A percentile compares a stretch with the other conserved stretches of the same genome.
Evolutionary conservation across 1,140 invertebrate genomes (phyloP).

Genomic region (Periplaneta americana): DNA sequence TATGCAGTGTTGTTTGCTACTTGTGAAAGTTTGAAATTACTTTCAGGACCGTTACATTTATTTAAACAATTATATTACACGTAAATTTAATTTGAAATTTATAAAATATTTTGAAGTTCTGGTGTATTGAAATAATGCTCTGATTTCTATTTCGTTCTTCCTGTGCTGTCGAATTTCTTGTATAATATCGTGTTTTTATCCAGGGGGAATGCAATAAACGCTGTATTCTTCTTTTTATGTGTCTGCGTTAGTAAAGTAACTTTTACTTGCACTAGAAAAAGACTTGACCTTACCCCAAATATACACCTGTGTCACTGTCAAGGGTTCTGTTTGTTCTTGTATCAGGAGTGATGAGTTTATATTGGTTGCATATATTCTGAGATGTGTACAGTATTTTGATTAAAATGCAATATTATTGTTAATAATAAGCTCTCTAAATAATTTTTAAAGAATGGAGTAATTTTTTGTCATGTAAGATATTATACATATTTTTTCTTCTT

Average conservation of each 20-base stretch:
- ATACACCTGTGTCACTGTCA: background rate
- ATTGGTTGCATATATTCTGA: background rate
- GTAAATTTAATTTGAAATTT: too few species aligned
- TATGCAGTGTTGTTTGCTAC: too few species aligned
- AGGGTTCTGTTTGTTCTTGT: background rate
- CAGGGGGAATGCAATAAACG: background rate
- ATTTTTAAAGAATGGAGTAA: constrained; percentile 8
- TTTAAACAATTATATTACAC: too few species aligned
- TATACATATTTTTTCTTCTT: background rate
- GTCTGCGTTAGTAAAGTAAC: background rate
- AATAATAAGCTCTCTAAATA: constrained; percentile 10
- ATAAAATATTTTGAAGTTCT: too few species aligned
- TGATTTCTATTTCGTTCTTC: background rate
- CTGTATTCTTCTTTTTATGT: background rate
- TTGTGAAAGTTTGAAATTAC: too few species aligned
- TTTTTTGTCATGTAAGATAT: constrained; percentile 6
- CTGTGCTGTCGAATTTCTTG: background rate
- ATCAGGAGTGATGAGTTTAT: background rate
- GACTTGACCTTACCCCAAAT: background rate
- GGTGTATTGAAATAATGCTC: background rate
- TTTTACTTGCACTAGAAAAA: background rate
- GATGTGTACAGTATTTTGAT: constrained; percentile 19
- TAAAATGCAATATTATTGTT: constrained; percentile 20
- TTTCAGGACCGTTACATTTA: too few species aligned
- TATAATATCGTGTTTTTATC: background rate